Evolutionary conservation across 2,113 vertebrate genomes (phyloP), one percentile per base, ranked within the genome.

Genomic region (Himantopus leucocephalus): DNA sequence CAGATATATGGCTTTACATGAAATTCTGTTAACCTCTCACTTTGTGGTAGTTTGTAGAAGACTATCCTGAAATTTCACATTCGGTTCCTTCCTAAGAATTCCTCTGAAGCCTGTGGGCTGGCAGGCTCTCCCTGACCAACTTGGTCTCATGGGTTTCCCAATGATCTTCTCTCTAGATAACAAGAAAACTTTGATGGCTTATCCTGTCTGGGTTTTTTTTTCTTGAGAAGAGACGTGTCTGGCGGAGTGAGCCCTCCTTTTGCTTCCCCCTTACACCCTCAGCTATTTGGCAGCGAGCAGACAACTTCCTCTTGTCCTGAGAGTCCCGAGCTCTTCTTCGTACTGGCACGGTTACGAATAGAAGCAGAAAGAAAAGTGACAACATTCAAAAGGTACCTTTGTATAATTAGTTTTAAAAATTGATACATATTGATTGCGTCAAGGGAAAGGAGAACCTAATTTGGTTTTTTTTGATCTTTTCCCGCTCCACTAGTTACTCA

Each of bases 61-160:
- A 50, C 20, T 75, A 47, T 71, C 59, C 75, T 80, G 62, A 77
- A 60, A 76, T 78, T 37, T 73, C 41, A 37, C 82, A 67, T n/a
- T 94, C 77, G 47, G 35, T 85, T 96, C 80, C 84, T 95, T 92
- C 83, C 70, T 87, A 75, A 78, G 79, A 84, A 91, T 92, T 89
- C 70, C 50, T 82, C 71, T 76, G 78, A 88, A 82, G 58, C 2
- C 2, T 41, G 62, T 58, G 53, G 50, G 43, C 35, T 68, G 66
- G 63, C 70, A 94, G 60, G 45, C 10, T 85, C 15, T 62, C 53
- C 48, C 29, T 77, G 84, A 53, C 32, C 55, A 50, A 14, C 6
- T 18, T 43, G 41, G 23, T 74, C 32, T 66, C 48, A 67, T 12
- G 34, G 39, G 37, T 60, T 96, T 93, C 59, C 56, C 45, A 93